phyloP scores from a whole-genome alignment of 2,113 vertebrate genomes.

The Neolamprologus hecqui region DNA sequence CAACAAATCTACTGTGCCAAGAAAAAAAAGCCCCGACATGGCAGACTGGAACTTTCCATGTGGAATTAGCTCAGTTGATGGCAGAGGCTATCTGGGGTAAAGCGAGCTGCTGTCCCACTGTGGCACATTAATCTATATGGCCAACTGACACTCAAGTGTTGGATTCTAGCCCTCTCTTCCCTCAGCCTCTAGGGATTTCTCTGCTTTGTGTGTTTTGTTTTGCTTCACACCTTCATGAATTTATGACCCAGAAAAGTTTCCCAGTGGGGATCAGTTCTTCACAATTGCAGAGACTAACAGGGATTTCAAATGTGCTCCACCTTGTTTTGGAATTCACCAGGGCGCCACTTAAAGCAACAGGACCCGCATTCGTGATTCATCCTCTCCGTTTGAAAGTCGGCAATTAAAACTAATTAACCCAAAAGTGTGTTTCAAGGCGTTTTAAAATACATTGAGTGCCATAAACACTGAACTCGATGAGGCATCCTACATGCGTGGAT shows the following conservation, averaged over 20 bases:
- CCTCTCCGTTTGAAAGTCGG: background rate
- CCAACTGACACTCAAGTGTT: constrained; percentile 9
- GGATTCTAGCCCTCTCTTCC: constrained; percentile 5
- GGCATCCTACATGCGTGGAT: background rate
- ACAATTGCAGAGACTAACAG: background rate
- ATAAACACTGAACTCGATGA: constrained; percentile 23
- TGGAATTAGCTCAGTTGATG: constrained; percentile 17
- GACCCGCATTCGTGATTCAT: background rate
- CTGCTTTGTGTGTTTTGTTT: constrained; percentile 17
- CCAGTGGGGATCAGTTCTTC: background rate
- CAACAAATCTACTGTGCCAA: constrained; percentile 1
- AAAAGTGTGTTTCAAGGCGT: constrained; percentile 31
- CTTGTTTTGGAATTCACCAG: background rate
- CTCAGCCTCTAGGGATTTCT: constrained; percentile 1
- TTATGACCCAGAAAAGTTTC: constrained; percentile 31
- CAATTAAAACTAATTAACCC: constrained; percentile 45
- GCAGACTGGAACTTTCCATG: background rate
- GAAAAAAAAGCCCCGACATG: background rate
- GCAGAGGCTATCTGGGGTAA: constrained; percentile 5
- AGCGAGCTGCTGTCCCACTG: constrained; percentile 25
- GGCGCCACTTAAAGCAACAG: background rate
- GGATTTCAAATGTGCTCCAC: background rate
- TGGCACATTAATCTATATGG: constrained; percentile 54
- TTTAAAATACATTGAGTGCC: constrained; percentile 32
- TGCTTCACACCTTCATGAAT: constrained; percentile 18